Evolutionary conservation across 2,888 invertebrate genomes (phyloP), one percentile per base, ranked within the genome.

Genomic region (Rhagonycha fulva): DNA sequence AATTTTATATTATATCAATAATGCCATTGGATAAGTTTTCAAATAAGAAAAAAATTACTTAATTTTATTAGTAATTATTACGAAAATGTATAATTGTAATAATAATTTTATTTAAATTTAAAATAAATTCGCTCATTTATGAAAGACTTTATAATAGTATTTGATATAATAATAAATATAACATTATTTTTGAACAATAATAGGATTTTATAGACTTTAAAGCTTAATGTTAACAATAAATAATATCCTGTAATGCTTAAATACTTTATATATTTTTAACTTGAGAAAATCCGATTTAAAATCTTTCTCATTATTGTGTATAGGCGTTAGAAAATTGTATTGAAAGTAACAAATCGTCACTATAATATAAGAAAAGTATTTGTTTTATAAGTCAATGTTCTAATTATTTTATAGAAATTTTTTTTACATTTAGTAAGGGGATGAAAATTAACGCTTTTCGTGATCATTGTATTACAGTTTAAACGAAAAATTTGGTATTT

Each of bases 401-500:
- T 47, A 32, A 47, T 47, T 47, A 32, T 32, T 47, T 47, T n/a
- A 0, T n/a, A n/a, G n/a, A 47, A 47, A n/a, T 47, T 47, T 47
- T 47, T 47, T n/a, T 47, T 7, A 7, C n/a, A 47, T 47, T 19
- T 47, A 47, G 7, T 47, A 47, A n/a, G 7, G 47, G 47, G 47
- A 47, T 47, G 47, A 66, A 19, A 66, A 66, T 66, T 24, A 26
- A 66, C 63, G 63, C 26, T 66, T 66, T 26, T 24, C 63, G 63
- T 66, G 63, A 24, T 26, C 63, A 60, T 14, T 47, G 60, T n/a
- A 71, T 14, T 62, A 24, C 28, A 76, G 66, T 73, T 69, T 70
- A 70, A 72, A 72, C 14, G 70, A 62, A 70, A 70, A 73, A 62
- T 70, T 69, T 68, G 28, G 74, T 71, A 76, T 47, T 76, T 74